A percentile compares a stretch with the other conserved stretches of the same genome.
Evolutionary conservation across 2,113 vertebrate genomes (phyloP).

Genomic region (Pungitius pungitius): DNA sequence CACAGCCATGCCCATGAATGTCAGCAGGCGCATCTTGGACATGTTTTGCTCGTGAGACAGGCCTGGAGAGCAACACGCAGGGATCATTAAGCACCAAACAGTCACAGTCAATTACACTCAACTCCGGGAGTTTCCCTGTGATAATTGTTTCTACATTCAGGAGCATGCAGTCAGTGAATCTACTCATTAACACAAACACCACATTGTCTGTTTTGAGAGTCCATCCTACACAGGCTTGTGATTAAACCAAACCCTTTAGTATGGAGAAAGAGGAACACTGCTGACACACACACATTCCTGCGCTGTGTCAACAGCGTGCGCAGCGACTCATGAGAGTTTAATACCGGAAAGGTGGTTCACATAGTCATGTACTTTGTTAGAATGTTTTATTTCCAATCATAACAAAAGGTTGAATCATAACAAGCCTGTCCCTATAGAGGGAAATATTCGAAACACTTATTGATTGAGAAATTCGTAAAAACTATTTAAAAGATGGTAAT

Average conservation of each 20-base stretch:
- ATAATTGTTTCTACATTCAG: constrained; percentile 78
- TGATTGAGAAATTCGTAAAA: neutral
- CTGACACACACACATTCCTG: constrained; percentile 95
- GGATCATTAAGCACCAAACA: constrained; percentile 79
- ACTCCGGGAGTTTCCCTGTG: constrained; percentile 80
- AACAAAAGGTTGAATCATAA: neutral
- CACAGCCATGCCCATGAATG: constrained; percentile 99
- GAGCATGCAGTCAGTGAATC: constrained; percentile 88
- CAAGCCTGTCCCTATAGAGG: neutral
- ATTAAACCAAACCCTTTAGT: constrained; percentile 83
- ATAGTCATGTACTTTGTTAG: neutral
- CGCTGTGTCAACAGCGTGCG: constrained; percentile 82
- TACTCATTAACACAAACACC: constrained; percentile 75
- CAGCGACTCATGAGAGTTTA: constrained; percentile 68
- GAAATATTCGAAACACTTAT: neutral
- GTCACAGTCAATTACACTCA: constrained; percentile 88
- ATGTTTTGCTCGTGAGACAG: constrained; percentile 96
- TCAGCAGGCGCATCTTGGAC: constrained; percentile 97
- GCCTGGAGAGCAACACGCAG: constrained; percentile 77
- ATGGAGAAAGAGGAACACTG: constrained; percentile 84
- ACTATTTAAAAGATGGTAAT: neutral
- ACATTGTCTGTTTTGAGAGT: constrained; percentile 55
- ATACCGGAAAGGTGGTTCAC: neutral
- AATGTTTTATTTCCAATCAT: too few relatives aligned
- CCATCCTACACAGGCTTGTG: constrained; percentile 71